Base-by-base conservation (phyloP, 2,113 vertebrate species). In the Lophura nycthemera region DNA sequence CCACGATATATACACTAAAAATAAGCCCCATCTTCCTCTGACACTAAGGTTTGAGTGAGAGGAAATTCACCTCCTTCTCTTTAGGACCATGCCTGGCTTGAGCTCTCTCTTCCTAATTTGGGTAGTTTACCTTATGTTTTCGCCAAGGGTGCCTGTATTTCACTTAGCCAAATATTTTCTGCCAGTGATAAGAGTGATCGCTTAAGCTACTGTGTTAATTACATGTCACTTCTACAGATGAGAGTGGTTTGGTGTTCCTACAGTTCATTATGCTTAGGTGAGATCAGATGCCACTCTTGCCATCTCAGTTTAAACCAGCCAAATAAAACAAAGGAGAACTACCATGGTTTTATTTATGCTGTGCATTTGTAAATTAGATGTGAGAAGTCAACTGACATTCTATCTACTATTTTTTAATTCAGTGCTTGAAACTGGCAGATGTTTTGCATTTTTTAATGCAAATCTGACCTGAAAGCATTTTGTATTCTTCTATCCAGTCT, bases 1-100 rank as follows among this genome's bases (percentile, higher is more conserved):
- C 43, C 22, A 0, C 2, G 20, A 32, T 4, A 6, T 6, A 0
- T 6, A 7, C 10, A 18, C 40, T n/a, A 56, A 83, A 52, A 50
- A 2, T 0, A 0, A 52, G 69, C 18, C 52, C 14, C 0, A 0
- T 61, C 8, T 3, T 66, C 45, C 73, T 83, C 80, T 18, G 54
- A 2, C 4, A 0, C 21, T 81, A 2, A 69, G 71, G 34, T 89
- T 43, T 57, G 52, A 42, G 30, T 1, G 0, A 1, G 6, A 54
- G 34, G 16, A 70, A 54, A 17, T 56, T 20, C 21, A 59, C 5
- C 13, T 0, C 5, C 27, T 67, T 54, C 48, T 29, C 20, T n/a
- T 30, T 15, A 25, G 47, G 70, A 5, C 20, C 2, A 24, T 48
- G 29, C 30, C 76, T 83, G 24, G 48, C 65, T 60, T n/a, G 66